phyloP scores from a whole-genome alignment of 2,888 invertebrate species.

The Ditula angustiorana region DNA sequence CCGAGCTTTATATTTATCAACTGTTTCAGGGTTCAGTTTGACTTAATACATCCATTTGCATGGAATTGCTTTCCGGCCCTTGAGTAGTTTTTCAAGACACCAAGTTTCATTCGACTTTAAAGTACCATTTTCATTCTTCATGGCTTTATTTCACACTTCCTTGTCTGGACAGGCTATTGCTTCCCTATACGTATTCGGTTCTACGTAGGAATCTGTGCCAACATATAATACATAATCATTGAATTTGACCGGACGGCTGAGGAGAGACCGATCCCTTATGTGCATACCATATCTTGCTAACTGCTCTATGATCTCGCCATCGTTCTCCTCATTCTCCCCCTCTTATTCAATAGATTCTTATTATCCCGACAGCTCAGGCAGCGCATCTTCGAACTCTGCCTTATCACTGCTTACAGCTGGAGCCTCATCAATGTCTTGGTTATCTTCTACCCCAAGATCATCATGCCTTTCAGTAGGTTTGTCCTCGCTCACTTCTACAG shows the following conservation, averaged over 20 bases:
- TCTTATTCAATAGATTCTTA: background rate
- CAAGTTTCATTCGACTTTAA: background rate
- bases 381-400: background rate
- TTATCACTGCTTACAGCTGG: background rate
- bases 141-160: background rate
- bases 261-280: background rate
- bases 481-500: background rate
- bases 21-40: conserved; percentile 42
- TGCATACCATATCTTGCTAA: background rate
- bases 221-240: background rate
- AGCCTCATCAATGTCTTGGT: background rate
- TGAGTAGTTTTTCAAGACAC: background rate
- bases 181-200: background rate
- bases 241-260: background rate
- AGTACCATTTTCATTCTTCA: background rate
- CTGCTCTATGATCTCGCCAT: background rate
- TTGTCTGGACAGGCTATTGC: background rate
- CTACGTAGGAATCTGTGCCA: background rate
- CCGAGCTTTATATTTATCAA: conserved; percentile 45
- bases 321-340: background rate
- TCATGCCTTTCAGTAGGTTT: background rate
- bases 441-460: background rate
- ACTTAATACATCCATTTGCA: conserved; percentile 29
- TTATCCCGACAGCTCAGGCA: background rate
- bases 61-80: background rate